A percentile compares a stretch with the other conserved stretches of the same genome.
Evolutionary conservation across 2,888 invertebrate genomes (phyloP).

Genomic region (Apocheima hispidaria): DNA sequence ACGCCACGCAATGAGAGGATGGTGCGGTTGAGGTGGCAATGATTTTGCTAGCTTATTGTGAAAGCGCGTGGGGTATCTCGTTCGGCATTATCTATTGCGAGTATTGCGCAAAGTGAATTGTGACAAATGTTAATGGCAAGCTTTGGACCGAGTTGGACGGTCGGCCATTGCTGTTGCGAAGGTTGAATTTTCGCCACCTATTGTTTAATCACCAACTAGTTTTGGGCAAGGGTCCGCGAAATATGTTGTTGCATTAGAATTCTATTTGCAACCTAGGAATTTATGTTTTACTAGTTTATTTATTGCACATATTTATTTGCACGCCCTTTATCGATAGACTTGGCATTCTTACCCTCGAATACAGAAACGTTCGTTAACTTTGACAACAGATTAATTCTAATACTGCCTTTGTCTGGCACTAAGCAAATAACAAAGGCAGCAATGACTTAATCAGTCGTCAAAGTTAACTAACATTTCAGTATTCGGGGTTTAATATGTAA

Average conservation of each 20-base stretch:
- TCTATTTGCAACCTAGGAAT: conserved; percentile 6
- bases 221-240: conserved; percentile 41
- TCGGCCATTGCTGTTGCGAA: conserved; percentile 39
- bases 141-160: conserved; percentile 41
- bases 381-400: no score
- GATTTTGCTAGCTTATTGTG: conserved; percentile 59
- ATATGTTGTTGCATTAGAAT: conserved; percentile 39
- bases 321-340: not conserved
- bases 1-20: conserved; percentile 48
- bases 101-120: conserved; percentile 62
- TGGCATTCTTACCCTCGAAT: no score
- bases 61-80: conserved; percentile 66
- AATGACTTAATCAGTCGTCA: no score
- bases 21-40: conserved; percentile 50
- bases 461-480: no score
- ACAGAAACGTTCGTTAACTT: no score
- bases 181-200: conserved; percentile 48
- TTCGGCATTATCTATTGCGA: conserved; percentile 47
- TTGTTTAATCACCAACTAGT: conserved; percentile 45
- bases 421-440: no score
- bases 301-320: no score
- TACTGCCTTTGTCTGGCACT: not conserved
- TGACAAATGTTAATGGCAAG: conserved; percentile 62
- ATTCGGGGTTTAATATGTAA: not conserved
- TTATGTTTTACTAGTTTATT: not conserved